These are phyloP conservation scores for Pygoscelis antarcticus DNA, from an alignment of 2,113 vertebrate species.

Conservation along the genomic window DNA sequence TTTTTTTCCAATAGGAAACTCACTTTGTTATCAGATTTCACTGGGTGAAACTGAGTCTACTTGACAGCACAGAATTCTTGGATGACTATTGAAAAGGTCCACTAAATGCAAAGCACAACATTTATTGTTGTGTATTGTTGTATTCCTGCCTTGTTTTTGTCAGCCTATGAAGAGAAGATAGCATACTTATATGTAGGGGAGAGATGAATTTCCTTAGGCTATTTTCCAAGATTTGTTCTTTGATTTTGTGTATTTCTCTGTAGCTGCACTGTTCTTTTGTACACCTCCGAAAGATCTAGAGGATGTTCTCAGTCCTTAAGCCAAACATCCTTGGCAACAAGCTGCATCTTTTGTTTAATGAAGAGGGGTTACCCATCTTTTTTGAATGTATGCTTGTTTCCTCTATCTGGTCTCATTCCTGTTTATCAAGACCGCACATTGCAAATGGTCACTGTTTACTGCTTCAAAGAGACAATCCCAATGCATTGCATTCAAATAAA, in stretches of 20 bases:
- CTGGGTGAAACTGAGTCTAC: not conserved
- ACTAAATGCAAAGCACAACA: not conserved
- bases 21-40: not conserved
- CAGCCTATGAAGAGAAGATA: not conserved
- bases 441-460: not conserved
- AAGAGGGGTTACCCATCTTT: not conserved
- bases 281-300: not conserved
- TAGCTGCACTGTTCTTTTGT: not conserved
- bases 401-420: not conserved
- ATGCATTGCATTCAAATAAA: not conserved
- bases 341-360: not conserved
- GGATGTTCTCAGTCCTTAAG: not conserved
- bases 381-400: not conserved
- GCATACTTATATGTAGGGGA: not conserved
- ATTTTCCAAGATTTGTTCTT: not conserved
- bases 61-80: not conserved
- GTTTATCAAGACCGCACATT: not conserved
- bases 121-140: too few relatives aligned
- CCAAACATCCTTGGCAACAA: not conserved
- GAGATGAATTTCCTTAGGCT: not conserved
- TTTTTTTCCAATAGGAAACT: not conserved
- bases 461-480: not conserved
- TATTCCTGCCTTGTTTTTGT: not conserved
- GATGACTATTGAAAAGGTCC: not conserved
- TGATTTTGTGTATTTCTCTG: not conserved